Base-by-base conservation (phyloP, 2,797 vertebrate genomes). In the Notolabrus celidotus region DNA sequence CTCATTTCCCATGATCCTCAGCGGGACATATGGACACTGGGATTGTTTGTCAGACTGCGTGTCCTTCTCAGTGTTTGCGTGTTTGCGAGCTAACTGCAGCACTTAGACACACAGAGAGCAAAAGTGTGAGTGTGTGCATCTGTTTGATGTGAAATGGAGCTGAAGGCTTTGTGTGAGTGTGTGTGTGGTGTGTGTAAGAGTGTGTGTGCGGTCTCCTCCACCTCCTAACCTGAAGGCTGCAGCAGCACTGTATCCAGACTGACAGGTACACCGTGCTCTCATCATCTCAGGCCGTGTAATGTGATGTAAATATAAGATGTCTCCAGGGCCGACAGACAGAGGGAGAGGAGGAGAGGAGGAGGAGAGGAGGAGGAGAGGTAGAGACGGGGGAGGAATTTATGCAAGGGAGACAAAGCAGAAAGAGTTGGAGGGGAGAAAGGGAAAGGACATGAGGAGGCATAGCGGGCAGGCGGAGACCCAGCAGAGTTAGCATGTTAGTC, bases 221-320 rank as follows among this genome's bases (percentile, higher is more conserved):
- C 80, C 65, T 79, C 80, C 53, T 79, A 76, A 80, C 84, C 53
- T 74, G 69, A 49, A 80, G 67, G 64, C 59, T 45, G 69, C 12
- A 55, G 19, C 72, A 39, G 62, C 11, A 9, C 58, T 58, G 54
- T 51, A 74, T 78, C 0, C 6, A 81, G 70, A 77, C 71, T 83
- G 86, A 82, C 85, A 75, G 81, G 50, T 71, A 78, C 82, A 82
- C 29, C 2, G 60, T 17, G 29, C 72, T 77, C 74, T 83, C 83
- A 77, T 88, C 82, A 80, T 88, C 80, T 72, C 77, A 60, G 56
- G 47, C 65, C 57, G 54, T 54, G 62, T 85, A 73, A 86, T 73
- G 67, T 71, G 61, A 82, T 85, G 82, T 84, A 79, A 71, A 82
- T 81, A 71, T 74, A 51, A 74, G 83, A 80, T 60, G 70, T 76